phyloP scores from a whole-genome alignment of 2,888 invertebrate species.

The Smittia aterrima region DNA sequence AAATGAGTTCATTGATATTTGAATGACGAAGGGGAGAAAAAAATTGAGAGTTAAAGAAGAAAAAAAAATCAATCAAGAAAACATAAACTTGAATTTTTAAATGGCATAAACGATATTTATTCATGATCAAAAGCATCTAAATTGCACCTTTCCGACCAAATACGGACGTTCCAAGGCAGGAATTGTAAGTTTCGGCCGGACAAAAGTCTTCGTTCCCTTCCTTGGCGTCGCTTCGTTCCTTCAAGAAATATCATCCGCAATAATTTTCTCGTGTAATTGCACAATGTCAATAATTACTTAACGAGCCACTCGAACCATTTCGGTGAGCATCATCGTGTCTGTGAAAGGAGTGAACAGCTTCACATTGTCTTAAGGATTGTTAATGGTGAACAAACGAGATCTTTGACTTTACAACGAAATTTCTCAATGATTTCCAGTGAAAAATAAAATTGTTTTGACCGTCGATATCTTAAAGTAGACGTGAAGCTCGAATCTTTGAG shows the following conservation, averaged over 20 bases:
- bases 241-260: conserved; percentile 4
- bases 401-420: no score
- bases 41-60: background rate
- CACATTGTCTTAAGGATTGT: background rate
- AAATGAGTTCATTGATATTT: conserved; percentile 11
- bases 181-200: background rate
- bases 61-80: background rate
- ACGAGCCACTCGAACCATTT: background rate
- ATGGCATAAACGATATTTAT: conserved; percentile 7
- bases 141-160: background rate
- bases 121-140: background rate
- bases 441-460: no score
- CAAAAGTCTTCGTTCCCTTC: background rate
- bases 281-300: conserved; percentile 6
- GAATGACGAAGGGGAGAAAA: background rate
- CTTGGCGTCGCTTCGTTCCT: background rate
- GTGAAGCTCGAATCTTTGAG: no score
- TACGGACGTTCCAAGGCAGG: background rate
- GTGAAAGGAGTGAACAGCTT: background rate
- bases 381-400: background rate
- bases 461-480: no score
- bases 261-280: conserved; percentile 2
- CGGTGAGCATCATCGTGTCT: background rate
- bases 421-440: no score
- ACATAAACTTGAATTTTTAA: conserved; percentile 3